Conservation (phyloP, 2,113 vertebrate species). For the Heloderma charlesbogerti region DNA sequence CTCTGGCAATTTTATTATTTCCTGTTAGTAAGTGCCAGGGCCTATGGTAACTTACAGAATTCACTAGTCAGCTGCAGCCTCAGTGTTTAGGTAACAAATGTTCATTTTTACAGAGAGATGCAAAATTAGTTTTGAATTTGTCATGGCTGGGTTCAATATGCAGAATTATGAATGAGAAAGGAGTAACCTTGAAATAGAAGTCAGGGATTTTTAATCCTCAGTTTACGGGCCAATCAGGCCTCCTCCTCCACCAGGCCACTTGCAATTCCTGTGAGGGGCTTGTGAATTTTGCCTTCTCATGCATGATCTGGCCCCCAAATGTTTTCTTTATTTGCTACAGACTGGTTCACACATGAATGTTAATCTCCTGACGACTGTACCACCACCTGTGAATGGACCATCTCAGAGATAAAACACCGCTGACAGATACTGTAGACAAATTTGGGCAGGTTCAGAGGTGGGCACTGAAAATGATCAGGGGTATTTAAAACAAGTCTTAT, state of each 20-base stretch:
- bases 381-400: background rate
- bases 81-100: slow-evolving; percentile 25
- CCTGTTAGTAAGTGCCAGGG: slow-evolving; percentile 67
- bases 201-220: background rate
- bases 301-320: background rate
- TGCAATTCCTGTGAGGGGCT: background rate
- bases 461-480: background rate
- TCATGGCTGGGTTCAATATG: background rate
- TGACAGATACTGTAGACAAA: background rate
- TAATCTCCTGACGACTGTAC: background rate
- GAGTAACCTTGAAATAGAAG: background rate
- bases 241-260: background rate
- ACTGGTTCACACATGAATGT: background rate
- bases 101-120: background rate
- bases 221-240: background rate
- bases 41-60: slow-evolving; percentile 63
- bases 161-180: slow-evolving; percentile 13
- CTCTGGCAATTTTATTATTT: slow-evolving; percentile 75
- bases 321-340: background rate
- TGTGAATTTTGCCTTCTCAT: background rate
- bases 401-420: background rate
- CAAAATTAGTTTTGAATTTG: background rate
- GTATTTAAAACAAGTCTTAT: background rate
- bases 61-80: slow-evolving; percentile 44
- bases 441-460: background rate